These are phyloP conservation scores for Toxostoma redivivum DNA, from an alignment of 2,113 vertebrate species.

Conservation along the genomic window DNA sequence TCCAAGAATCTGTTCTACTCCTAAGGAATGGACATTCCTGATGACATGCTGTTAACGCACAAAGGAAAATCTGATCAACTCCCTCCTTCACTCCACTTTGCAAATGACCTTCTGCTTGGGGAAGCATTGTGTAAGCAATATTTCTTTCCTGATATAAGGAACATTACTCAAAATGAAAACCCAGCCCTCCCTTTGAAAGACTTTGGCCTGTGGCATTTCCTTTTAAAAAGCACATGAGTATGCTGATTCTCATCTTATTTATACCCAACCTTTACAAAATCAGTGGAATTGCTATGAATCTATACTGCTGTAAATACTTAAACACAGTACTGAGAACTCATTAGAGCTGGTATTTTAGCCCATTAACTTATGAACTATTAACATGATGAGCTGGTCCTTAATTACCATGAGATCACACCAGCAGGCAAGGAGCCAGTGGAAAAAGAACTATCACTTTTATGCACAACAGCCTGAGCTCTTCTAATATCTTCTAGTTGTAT, in stretches of 20 bases:
- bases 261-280: not conserved
- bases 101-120: not conserved
- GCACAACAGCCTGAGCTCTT: not conserved
- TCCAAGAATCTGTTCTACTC: not conserved
- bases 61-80: conserved; percentile 24
- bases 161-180: not conserved
- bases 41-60: not conserved
- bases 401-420: not conserved
- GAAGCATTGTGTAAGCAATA: not conserved
- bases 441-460: not conserved
- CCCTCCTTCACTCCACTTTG: not conserved
- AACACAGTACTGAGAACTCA: not conserved
- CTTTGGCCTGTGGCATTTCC: not conserved
- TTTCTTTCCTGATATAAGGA: not conserved
- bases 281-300: not conserved
- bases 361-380: not conserved
- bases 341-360: not conserved
- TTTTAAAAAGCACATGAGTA: not conserved
- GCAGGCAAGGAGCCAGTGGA: not conserved
- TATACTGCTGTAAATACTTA: not conserved
- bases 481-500: not conserved
- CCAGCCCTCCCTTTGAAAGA: not conserved
- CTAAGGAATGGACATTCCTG: conserved; percentile 35
- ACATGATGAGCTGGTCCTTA: not conserved
- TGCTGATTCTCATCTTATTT: not conserved